These are phyloP conservation scores for Oryzias sinensis DNA, from an alignment of 2,797 vertebrate species.

Conservation along the genomic window DNA sequence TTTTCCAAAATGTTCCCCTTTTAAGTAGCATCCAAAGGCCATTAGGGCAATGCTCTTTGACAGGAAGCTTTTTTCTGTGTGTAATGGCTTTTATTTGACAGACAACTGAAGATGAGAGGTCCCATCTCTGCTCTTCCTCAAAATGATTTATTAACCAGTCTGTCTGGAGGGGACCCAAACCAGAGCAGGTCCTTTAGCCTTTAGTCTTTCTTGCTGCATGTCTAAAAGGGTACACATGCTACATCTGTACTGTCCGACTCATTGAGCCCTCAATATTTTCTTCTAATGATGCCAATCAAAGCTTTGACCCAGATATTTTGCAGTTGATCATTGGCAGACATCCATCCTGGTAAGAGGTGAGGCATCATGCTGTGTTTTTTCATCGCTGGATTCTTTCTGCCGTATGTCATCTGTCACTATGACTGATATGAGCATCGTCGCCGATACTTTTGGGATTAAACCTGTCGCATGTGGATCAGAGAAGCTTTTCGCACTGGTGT, in stretches of 20 bases:
- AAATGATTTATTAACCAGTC: slow-evolving; percentile 40
- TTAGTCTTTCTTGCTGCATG: slow-evolving; percentile 47
- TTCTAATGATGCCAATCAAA: slow-evolving; percentile 13
- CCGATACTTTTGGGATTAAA: slow-evolving; percentile 20
- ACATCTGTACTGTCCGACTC: slow-evolving; percentile 35
- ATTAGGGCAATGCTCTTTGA: slow-evolving; percentile 13
- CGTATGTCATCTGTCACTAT: slow-evolving; percentile 28
- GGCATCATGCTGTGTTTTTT: slow-evolving; percentile 3
- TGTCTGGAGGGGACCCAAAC: slow-evolving; percentile 21
- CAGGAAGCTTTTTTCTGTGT: slow-evolving; percentile 16
- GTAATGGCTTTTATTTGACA: slow-evolving; percentile 8
- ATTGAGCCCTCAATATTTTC: slow-evolving; percentile 44
- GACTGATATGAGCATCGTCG: slow-evolving; percentile 4
- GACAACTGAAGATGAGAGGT: slow-evolving; percentile 19
- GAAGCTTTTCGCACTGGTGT: neutral
- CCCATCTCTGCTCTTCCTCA: slow-evolving; percentile 14
- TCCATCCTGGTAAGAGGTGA: neutral
- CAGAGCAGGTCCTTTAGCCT: slow-evolving; percentile 39
- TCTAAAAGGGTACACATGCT: slow-evolving; percentile 35
- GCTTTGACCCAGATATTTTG: slow-evolving; percentile 14
- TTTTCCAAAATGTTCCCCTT: slow-evolving; percentile 3
- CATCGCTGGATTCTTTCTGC: slow-evolving; percentile 37
- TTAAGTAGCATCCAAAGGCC: slow-evolving; percentile 2
- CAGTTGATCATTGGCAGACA: neutral
- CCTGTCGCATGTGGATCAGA: slow-evolving; percentile 14